phyloP scores from a whole-genome alignment of 1,140 invertebrate genomes.

The Drosophila triauraria region DNA sequence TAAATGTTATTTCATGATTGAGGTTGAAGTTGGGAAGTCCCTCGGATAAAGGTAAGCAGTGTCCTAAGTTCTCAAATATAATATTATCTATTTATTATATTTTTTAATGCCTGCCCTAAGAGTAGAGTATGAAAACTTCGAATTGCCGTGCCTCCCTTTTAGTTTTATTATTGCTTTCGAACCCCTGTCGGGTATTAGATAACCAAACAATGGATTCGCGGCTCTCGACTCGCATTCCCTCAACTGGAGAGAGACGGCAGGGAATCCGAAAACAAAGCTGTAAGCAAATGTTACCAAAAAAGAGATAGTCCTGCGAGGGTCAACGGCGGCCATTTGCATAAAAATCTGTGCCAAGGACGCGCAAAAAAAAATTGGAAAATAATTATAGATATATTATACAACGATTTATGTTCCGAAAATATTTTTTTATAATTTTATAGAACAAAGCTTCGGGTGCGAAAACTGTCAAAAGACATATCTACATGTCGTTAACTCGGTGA shows the following conservation, averaged over 20 bases:
- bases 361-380: background rate
- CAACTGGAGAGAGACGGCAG: conserved; percentile 8
- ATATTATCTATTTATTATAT: too few relatives aligned
- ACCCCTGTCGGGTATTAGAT: conserved; percentile 64
- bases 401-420: background rate
- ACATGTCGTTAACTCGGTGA: background rate
- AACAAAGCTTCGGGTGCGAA: background rate
- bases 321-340: conserved; percentile 17
- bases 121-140: background rate
- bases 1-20: too few relatives aligned
- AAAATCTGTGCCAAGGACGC: conserved; percentile 28
- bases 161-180: conserved; percentile 19
- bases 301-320: background rate
- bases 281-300: conserved; percentile 5
- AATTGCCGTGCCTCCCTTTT: background rate
- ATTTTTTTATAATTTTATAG: background rate
- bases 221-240: conserved; percentile 10
- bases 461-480: background rate
- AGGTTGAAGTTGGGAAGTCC: too few relatives aligned
- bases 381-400: background rate
- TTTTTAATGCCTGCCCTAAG: background rate
- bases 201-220: conserved; percentile 63
- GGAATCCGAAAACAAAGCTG: conserved; percentile 18
- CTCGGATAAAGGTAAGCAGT: too few relatives aligned
- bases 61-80: too few relatives aligned